Base-by-base conservation (phyloP, 2,797 vertebrate genomes). In the Trachops cirrhosus region DNA sequence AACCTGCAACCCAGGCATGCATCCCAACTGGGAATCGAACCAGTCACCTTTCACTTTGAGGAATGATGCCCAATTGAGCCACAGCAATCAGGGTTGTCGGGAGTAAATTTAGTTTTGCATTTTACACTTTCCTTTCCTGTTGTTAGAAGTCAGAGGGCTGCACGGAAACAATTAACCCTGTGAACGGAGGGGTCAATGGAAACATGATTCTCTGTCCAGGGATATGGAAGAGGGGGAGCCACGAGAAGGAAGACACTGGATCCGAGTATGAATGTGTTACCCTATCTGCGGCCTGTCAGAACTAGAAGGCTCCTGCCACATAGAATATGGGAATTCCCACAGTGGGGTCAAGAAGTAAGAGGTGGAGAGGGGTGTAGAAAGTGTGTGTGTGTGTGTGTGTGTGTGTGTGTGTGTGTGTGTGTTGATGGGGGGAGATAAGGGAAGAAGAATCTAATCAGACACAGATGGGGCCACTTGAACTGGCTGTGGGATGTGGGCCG, bases 161-260 rank as follows among this genome's bases (percentile, higher is more conserved):
- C 14, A 82, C 62, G 44, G 79, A 83, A 93, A 92, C 77, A 41
- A 82, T 84, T 6, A 95, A 85, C 70, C 71, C 93, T 52, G 90
- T 54, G 77, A 79, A 34, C 9, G 83, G 67, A 87, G 34, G 18
- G 74, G 73, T 48, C 59, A 46, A 1, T 24, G 73, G 84, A 79
- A 93, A 89, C 67, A 73, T 26, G 70, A 14, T 67, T 71, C 41
- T 91, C 84, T 73, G 32, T 50, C 34, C 44, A 37, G 86, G 75
- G 79, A 82, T 14, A 24, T 0, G 15, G 52, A 73, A 1, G n/a
- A 64, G 21, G 21, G 29, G 64, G 46, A 48, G 10, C n/a, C 14
- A 32, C 0, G 46, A 16, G 37, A 34, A 50, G 71, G 82, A 62
- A 39, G 86, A 46, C 48, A 29, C 24, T 3, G 52, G 19, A 24